Evolutionary conservation across 1,140 invertebrate genomes (phyloP).

Genomic region (Apis mellifera): DNA sequence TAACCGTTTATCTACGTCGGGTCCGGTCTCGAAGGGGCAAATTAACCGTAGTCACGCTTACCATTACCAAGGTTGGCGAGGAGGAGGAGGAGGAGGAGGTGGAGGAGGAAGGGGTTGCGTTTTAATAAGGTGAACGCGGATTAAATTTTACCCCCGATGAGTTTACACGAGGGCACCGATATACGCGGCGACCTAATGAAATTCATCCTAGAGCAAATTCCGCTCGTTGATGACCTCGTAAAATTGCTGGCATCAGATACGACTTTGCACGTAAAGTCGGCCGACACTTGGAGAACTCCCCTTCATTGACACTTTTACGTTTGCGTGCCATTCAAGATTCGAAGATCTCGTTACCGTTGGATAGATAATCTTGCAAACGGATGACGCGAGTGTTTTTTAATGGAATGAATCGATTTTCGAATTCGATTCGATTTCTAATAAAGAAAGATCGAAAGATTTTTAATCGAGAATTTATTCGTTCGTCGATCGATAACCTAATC

Average conservation of each 20-base stretch:
- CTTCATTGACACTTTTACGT: constrained; percentile 8
- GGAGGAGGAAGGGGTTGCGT: neutral
- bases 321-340: constrained; percentile 17
- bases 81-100: neutral
- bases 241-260: constrained; percentile 48
- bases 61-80: neutral
- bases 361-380: too few relatives aligned
- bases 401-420: too few relatives aligned
- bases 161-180: neutral
- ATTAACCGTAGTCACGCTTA: neutral
- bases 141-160: neutral
- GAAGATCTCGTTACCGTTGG: too few relatives aligned
- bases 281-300: neutral
- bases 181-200: constrained; percentile 19
- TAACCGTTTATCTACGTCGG: constrained; percentile 12
- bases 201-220: constrained; percentile 45
- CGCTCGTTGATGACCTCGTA: constrained; percentile 53
- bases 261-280: constrained; percentile 1
- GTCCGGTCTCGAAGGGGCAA: too few relatives aligned
- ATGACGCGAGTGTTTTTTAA: too few relatives aligned
- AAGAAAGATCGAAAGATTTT: too few relatives aligned
- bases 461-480: too few relatives aligned
- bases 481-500: too few relatives aligned
- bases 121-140: constrained; percentile 18
- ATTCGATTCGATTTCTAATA: too few relatives aligned